phyloP scores from a whole-genome alignment of 1,140 invertebrate genomes.

The Yoshiicerus persimilis region DNA sequence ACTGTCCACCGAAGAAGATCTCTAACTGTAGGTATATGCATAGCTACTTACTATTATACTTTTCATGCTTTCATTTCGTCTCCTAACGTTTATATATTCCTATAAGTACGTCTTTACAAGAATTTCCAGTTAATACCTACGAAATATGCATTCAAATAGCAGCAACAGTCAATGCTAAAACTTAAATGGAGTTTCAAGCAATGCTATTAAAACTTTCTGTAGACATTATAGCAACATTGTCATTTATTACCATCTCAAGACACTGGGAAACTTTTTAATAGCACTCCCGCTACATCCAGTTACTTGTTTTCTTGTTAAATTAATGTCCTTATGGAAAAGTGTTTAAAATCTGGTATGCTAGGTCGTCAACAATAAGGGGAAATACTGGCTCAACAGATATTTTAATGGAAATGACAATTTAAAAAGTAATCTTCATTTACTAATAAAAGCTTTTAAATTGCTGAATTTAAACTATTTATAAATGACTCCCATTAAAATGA shows the following conservation, averaged over 20 bases:
- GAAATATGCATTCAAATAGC: neutral
- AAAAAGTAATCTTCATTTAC: neutral
- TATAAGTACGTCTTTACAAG: too few species aligned
- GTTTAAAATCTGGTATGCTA: neutral
- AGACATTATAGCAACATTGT: neutral
- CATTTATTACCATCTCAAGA: neutral
- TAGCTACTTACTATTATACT: too few species aligned
- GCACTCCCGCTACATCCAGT: neutral
- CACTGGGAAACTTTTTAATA: neutral
- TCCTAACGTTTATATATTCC: neutral
- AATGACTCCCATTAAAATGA: neutral
- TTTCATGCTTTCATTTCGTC: too few species aligned
- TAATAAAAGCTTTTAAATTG: neutral
- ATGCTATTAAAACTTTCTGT: neutral
- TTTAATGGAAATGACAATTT: neutral
- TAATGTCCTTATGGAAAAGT: neutral
- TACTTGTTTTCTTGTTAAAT: neutral
- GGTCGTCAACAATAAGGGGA: too few species aligned
- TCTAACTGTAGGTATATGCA: too few species aligned
- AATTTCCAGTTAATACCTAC: neutral
- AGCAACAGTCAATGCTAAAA: neutral
- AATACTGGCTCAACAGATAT: too few species aligned
- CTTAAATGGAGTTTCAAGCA: neutral
- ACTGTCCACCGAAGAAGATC: neutral
- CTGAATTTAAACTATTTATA: neutral